phyloP scores from a whole-genome alignment of 2,113 vertebrate species.

The Elaphurus davidianus region DNA sequence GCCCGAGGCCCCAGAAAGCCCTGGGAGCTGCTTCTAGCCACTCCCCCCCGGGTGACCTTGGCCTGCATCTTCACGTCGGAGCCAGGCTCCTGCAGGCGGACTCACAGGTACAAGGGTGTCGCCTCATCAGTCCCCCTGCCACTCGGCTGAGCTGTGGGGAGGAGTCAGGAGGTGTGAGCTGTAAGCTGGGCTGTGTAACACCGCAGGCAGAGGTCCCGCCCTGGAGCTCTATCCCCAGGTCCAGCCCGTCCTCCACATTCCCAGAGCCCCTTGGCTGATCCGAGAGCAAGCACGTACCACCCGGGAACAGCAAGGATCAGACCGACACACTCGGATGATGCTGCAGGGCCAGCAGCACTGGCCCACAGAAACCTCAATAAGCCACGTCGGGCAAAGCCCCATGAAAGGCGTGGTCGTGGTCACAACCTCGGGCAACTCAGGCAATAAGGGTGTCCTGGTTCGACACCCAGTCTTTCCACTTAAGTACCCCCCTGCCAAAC shows the following conservation, averaged over 20 bases:
- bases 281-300: not conserved
- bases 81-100: not conserved
- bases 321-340: not conserved
- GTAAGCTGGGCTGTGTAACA: too few relatives aligned
- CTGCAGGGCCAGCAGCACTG: not conserved
- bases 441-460: not conserved
- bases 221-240: not conserved
- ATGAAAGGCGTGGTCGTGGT: rapidly evolving
- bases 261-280: not conserved
- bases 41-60: not conserved
- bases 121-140: rapidly evolving
- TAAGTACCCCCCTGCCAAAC: not conserved
- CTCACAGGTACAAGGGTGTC: too few relatives aligned
- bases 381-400: not conserved
- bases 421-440: rapidly evolving
- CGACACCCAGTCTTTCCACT: not conserved
- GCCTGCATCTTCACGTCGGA: not conserved
- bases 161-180: not conserved
- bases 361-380: not conserved
- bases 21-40: not conserved
- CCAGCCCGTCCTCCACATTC: not conserved
- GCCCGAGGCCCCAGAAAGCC: not conserved
- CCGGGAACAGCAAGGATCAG: not conserved
- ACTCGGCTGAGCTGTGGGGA: not conserved
- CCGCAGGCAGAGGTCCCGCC: not conserved